Percentiles rank a stretch among this genome's conserved stretches.
Conservation (phyloP, 1,140 invertebrate genomes). For the Antheraea pernyi region DNA sequence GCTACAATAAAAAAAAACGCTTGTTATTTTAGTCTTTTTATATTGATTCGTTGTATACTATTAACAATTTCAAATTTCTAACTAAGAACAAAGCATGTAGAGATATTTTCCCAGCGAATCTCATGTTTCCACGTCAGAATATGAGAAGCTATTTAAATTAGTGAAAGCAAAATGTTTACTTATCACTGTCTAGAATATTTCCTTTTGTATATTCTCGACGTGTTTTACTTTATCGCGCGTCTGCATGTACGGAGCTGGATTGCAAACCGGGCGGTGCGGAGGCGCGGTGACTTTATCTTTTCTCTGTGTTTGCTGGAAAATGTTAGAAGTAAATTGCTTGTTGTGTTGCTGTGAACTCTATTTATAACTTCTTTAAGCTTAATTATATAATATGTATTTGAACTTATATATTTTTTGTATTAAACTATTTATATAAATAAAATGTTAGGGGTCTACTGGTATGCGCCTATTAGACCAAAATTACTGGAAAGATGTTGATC, state of each 20-base stretch:
- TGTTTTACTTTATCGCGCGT: conserved; percentile 38
- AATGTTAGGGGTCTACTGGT: no score
- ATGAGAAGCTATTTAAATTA: conserved; percentile 21
- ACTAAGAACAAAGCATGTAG: neutral
- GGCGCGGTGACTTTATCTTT: conserved; percentile 30
- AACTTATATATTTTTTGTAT: no score
- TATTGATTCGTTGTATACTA: no score
- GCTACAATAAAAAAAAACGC: no score
- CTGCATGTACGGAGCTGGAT: conserved; percentile 29
- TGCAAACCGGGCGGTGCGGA: conserved; percentile 20
- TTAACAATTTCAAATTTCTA: neutral
- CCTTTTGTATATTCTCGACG: conserved; percentile 26
- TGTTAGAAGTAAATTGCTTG: conserved; percentile 16
- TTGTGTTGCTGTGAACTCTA: neutral
- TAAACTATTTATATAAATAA: no score
- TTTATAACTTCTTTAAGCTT: neutral
- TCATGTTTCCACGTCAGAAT: conserved; percentile 18
- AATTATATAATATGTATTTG: neutral
- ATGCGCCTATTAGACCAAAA: no score
- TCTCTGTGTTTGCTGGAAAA: conserved; percentile 27
- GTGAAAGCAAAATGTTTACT: conserved; percentile 20
- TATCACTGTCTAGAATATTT: conserved; percentile 30
- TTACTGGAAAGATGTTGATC: no score
- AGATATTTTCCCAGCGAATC: neutral
- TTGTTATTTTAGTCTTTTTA: no score